Conservation (phyloP, 2,113 vertebrate genomes). For the Elgaria multicarinata region DNA sequence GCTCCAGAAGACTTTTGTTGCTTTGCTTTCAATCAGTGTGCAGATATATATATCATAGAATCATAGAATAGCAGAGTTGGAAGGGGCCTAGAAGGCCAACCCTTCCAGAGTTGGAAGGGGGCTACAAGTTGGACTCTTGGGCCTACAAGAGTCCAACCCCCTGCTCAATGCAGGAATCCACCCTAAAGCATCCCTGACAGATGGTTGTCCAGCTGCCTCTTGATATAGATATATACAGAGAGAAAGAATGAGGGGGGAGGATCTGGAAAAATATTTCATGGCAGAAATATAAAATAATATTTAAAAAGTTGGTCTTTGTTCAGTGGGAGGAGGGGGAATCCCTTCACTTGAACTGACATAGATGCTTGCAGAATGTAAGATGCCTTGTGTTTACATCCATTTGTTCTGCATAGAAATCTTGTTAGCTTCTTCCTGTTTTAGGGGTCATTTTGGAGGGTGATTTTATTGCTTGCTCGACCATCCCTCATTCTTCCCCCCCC, state of each 20-base stretch:
- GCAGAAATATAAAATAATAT: neutral
- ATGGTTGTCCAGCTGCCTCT: too few species aligned
- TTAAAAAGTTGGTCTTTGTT: neutral
- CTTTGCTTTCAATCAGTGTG: slow-evolving; percentile 26
- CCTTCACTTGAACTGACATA: neutral
- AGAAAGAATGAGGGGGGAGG: too few species aligned
- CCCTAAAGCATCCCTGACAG: too few species aligned
- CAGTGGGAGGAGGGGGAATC: neutral
- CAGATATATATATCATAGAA: neutral
- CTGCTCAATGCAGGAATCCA: too few species aligned
- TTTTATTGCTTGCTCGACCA: neutral
- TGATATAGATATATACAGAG: too few species aligned
- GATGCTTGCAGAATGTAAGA: neutral
- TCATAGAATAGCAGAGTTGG: too few species aligned
- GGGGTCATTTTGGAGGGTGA: neutral
- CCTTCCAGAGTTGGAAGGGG: too few species aligned
- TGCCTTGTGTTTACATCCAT: neutral
- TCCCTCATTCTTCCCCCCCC: neutral
- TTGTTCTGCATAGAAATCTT: neutral
- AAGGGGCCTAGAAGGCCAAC: too few species aligned
- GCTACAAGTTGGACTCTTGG: too few species aligned
- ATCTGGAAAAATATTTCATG: neutral
- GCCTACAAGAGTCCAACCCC: too few species aligned
- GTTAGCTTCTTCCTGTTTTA: neutral
- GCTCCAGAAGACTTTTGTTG: slow-evolving; percentile 50